Conservation (phyloP, 2,888 invertebrate genomes). For the Pelosia muscerda region DNA sequence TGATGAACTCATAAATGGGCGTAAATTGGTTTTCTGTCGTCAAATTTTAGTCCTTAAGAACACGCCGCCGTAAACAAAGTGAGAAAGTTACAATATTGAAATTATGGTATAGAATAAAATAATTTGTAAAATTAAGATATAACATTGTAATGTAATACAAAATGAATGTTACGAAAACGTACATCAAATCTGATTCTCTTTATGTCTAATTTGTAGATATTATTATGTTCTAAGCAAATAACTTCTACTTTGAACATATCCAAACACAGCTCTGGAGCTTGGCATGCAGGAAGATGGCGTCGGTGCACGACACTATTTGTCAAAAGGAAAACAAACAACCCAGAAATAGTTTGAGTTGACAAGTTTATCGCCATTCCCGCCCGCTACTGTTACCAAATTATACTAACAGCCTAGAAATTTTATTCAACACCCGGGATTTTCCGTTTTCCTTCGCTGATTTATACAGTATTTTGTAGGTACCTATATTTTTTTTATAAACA, state of each 20-base stretch:
- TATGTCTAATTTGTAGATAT: background rate
- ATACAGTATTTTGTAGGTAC: slow-evolving; percentile 49
- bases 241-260: background rate
- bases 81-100: background rate
- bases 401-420: slow-evolving; percentile 65
- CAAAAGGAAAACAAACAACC: slow-evolving; percentile 83
- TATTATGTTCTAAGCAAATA: background rate
- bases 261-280: slow-evolving; percentile 40
- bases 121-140: background rate
- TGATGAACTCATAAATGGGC: too few species aligned
- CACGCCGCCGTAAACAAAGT: background rate
- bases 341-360: slow-evolving; percentile 84
- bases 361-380: slow-evolving; percentile 75
- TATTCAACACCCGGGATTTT: slow-evolving; percentile 64
- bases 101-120: too few species aligned
- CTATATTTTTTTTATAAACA: slow-evolving; percentile 24
- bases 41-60: too few species aligned
- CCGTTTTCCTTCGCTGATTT: slow-evolving; percentile 58
- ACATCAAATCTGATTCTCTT: background rate
- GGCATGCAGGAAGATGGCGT: slow-evolving; percentile 77
- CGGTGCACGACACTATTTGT: slow-evolving; percentile 76
- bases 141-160: background rate
- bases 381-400: slow-evolving; percentile 64
- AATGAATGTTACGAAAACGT: background rate
- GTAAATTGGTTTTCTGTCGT: too few species aligned